Conservation (phyloP, 2,113 vertebrate genomes). For the Campylomormyrus numenius region DNA sequence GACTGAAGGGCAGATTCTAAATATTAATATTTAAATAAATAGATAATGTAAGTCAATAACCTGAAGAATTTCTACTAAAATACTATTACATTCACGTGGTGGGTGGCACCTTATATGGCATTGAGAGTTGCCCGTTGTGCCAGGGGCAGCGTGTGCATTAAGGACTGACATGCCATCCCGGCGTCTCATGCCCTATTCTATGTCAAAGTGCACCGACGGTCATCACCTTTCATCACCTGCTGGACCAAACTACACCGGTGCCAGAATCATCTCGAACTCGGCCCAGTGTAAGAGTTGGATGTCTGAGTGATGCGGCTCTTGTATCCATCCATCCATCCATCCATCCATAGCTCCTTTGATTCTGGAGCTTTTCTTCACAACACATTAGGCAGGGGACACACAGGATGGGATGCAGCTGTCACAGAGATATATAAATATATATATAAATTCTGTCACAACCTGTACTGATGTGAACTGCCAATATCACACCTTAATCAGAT, state of each 20-base stretch:
- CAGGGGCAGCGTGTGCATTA: not conserved
- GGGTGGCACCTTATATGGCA: not conserved
- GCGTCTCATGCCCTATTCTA: not conserved
- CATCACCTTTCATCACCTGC: not conserved
- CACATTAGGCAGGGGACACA: not conserved
- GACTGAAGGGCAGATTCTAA: not conserved
- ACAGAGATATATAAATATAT: not conserved
- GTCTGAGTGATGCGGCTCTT: not conserved
- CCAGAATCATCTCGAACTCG: not conserved
- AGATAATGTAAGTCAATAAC: not conserved
- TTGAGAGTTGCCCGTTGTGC: not conserved
- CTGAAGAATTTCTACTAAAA: not conserved
- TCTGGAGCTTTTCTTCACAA: not conserved
- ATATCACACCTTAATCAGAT: not conserved
- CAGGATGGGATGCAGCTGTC: not conserved
- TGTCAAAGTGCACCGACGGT: not conserved
- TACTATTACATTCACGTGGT: not conserved
- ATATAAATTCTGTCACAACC: not conserved
- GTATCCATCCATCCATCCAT: not conserved
- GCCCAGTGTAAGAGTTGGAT: not conserved
- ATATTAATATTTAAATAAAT: not conserved
- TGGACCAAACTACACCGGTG: not conserved
- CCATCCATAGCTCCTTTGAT: not conserved
- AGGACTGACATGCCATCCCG: not conserved
- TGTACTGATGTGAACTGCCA: not conserved